phyloP scores from a whole-genome alignment of 37 sponge, comb jelly and placozoan genomes.

The Chondrosia reniformis region DNA sequence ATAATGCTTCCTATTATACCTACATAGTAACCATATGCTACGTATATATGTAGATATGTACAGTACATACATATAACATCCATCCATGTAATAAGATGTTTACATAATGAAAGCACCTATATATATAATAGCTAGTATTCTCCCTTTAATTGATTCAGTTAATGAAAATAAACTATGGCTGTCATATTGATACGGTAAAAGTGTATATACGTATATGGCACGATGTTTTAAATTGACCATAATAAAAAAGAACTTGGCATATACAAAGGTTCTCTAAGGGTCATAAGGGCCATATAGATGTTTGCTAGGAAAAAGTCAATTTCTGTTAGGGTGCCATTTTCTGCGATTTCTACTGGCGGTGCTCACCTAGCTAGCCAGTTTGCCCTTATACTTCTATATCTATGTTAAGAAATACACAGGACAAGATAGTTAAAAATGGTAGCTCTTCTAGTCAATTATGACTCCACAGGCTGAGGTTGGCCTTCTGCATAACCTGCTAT shows the following conservation, averaged over 20 bases:
- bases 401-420: neutral
- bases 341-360: too few species aligned
- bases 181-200: neutral
- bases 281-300: neutral
- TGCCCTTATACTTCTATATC: neutral
- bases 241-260: too few species aligned
- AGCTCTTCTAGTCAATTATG: neutral
- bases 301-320: neutral
- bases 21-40: too few species aligned
- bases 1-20: too few species aligned
- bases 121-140: neutral
- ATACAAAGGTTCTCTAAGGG: too few species aligned
- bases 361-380: too few species aligned
- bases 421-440: too few species aligned
- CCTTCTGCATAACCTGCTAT: neutral
- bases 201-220: neutral
- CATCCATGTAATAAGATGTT: neutral
- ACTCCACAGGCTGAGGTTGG: too few species aligned
- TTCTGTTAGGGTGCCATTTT: too few species aligned
- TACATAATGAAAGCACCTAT: neutral
- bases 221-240: too few species aligned
- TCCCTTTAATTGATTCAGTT: neutral
- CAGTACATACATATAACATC: too few species aligned
- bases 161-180: neutral
- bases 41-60: too few species aligned